phyloP scores from a whole-genome alignment of 2,113 vertebrate genomes.

The Panthera tigris region DNA sequence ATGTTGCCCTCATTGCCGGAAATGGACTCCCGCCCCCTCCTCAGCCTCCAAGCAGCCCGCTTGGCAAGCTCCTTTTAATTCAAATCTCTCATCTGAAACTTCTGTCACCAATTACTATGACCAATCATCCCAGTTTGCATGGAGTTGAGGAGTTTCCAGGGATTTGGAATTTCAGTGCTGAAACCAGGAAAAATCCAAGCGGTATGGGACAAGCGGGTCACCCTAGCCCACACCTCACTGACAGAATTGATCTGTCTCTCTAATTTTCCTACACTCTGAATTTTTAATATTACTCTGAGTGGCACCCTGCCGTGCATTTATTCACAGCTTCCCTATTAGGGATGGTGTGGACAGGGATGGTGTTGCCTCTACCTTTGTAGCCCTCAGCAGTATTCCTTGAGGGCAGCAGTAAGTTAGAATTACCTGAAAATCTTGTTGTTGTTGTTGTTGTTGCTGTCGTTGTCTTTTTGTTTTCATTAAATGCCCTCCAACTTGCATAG shows the following conservation, averaged over 20 bases:
- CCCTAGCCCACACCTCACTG: fast-evolving
- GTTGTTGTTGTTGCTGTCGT: neutral
- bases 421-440: neutral
- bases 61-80: neutral
- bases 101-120: neutral
- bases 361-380: neutral
- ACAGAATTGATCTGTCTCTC: neutral
- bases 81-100: neutral
- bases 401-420: neutral
- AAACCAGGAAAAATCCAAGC: neutral
- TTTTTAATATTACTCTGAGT: neutral
- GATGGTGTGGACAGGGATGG: neutral
- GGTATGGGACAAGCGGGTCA: neutral
- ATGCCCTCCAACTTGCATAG: slow-evolving; percentile 17
- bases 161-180: neutral
- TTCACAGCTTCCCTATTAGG: neutral
- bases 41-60: fast-evolving
- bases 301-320: neutral
- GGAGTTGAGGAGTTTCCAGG: neutral
- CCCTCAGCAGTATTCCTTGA: neutral
- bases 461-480: neutral
- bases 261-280: neutral
- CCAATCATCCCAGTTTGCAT: neutral
- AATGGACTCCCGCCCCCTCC: neutral
- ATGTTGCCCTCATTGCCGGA: neutral